Evolutionary conservation across 1,140 invertebrate genomes (phyloP).

Genomic region (Ectropis grisescens): DNA sequence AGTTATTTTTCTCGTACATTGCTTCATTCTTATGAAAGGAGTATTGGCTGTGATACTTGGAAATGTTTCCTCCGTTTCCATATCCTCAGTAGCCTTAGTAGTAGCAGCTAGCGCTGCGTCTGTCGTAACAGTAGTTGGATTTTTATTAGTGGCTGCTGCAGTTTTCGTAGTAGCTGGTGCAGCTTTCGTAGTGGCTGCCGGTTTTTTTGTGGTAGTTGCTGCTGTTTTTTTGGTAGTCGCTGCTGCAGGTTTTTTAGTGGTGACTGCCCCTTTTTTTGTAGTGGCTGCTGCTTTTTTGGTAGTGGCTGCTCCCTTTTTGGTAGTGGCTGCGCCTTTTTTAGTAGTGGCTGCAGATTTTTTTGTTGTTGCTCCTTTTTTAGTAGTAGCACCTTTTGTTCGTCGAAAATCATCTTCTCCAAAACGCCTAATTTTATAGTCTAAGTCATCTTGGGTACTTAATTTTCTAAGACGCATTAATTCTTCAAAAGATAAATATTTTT

Average conservation of each 20-base stretch:
- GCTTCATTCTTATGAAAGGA: conserved; percentile 33
- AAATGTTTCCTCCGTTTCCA: conserved; percentile 9
- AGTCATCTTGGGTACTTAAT: conserved; percentile 12
- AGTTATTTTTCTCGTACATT: conserved; percentile 51
- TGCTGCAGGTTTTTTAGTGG: too few species aligned
- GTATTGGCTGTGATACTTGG: conserved; percentile 33
- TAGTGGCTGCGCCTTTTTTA: too few species aligned
- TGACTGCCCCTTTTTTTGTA: neutral
- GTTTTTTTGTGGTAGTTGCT: conserved; percentile 6
- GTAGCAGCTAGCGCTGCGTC: neutral
- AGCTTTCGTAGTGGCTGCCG: too few species aligned
- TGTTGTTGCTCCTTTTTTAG: too few species aligned
- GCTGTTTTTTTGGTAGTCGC: too few species aligned
- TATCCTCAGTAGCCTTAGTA: conserved; percentile 7
- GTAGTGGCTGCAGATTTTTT: too few species aligned
- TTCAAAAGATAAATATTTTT: conserved; percentile 61
- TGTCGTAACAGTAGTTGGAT: too few species aligned
- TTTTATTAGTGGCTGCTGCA: too few species aligned
- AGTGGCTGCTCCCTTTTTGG: too few species aligned
- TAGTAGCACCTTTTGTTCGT: conserved; percentile 6
- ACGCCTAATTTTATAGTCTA: conserved; percentile 18
- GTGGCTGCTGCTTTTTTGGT: too few species aligned
- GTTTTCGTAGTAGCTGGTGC: too few species aligned
- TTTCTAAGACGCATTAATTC: conserved; percentile 53
- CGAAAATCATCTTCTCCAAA: conserved; percentile 7